A percentile compares a stretch with the other conserved stretches of the same genome.
Conservation (phyloP, 1,140 invertebrate species). For the Zaprionus kolodkinae region DNA sequence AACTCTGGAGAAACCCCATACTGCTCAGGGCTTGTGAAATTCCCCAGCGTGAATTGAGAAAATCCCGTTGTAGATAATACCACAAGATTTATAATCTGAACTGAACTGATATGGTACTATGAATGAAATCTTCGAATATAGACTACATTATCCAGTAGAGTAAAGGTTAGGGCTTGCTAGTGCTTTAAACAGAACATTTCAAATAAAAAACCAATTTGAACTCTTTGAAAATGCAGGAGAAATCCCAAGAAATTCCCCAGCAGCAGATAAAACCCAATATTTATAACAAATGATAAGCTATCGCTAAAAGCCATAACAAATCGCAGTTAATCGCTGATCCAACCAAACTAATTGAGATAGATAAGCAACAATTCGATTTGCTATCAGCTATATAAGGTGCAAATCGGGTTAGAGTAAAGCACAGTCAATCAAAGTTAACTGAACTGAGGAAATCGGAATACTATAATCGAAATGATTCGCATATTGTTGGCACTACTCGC, state of each 20-base stretch:
- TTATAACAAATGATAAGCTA: conserved; percentile 6
- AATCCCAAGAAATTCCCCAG: conserved; percentile 7
- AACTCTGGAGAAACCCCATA: not conserved
- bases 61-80: not conserved
- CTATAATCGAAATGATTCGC: conserved; percentile 2
- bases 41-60: not conserved
- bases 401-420: not conserved
- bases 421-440: not conserved
- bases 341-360: not conserved
- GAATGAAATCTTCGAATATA: not conserved
- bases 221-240: not conserved
- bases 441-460: not conserved
- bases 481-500: conserved; percentile 4
- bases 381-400: not conserved
- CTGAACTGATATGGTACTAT: not conserved
- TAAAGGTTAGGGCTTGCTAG: not conserved
- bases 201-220: not conserved
- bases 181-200: not conserved
- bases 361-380: not conserved
- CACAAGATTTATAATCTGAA: not conserved
- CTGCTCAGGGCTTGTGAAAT: not conserved
- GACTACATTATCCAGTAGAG: not conserved
- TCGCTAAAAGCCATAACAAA: not conserved
- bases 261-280: not conserved
- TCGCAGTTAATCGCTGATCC: conserved; percentile 17